Conservation (phyloP, 1,140 invertebrate species). For the Pogonus chalceus region DNA sequence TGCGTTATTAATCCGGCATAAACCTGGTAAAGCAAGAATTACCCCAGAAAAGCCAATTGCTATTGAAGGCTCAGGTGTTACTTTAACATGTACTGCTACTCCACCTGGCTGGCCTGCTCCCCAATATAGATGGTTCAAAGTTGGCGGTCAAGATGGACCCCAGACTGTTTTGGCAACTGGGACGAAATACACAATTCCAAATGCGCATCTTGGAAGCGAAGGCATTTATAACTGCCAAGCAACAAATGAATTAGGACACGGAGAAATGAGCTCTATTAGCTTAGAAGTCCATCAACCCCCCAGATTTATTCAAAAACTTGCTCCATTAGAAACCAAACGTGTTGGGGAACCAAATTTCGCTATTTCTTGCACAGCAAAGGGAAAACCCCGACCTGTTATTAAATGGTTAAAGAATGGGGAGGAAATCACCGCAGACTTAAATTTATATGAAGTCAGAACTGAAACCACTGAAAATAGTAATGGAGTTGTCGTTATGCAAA, state of each 20-base stretch:
- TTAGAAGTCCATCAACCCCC: conserved; percentile 81
- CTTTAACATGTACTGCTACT: conserved; percentile 72
- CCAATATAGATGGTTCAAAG: conserved; percentile 78
- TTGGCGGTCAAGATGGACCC: conserved; percentile 48
- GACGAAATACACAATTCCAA: conserved; percentile 72
- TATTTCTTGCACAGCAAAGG: conserved; percentile 72
- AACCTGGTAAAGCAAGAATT: conserved; percentile 73
- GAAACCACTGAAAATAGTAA: conserved; percentile 62
- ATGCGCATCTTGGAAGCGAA: conserved; percentile 71
- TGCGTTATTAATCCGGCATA: conserved; percentile 74
- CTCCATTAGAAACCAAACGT: conserved; percentile 66
- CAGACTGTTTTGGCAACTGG: conserved; percentile 59
- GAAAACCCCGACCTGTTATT: conserved; percentile 74
- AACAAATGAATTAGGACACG: conserved; percentile 76
- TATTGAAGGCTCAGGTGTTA: conserved; percentile 71
- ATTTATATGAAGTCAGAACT: conserved; percentile 70
- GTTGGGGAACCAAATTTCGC: conserved; percentile 73
- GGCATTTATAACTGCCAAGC: conserved; percentile 84
- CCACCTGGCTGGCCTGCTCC: conserved; percentile 84
- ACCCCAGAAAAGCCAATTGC: conserved; percentile 75
- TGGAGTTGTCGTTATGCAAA: conserved; percentile 71
- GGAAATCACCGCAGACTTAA: conserved; percentile 61
- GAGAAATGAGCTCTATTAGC: conserved; percentile 68
- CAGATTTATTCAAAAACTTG: conserved; percentile 69
- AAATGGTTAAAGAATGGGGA: conserved; percentile 79